Percentiles rank a stretch among this genome's conserved stretches.
phyloP scores from a whole-genome alignment of 2,113 vertebrate species.

The Antechinus flavipes region DNA sequence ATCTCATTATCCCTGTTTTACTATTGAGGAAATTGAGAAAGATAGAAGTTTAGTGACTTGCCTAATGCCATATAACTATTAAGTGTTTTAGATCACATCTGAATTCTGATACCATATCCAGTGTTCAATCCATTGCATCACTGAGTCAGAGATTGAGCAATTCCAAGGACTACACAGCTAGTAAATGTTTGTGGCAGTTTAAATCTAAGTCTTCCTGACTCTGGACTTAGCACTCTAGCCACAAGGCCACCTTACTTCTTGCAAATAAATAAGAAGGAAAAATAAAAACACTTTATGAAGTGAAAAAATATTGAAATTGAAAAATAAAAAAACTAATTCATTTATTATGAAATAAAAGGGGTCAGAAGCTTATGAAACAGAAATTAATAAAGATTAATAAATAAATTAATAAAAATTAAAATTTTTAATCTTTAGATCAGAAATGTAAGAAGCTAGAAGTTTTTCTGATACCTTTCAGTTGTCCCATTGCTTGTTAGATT shows the following conservation, averaged over 20 bases:
- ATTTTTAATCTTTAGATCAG: background rate
- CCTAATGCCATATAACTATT: background rate
- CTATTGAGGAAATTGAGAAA: background rate
- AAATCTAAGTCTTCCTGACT: background rate
- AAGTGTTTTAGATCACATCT: background rate
- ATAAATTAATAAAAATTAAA: too few relatives aligned
- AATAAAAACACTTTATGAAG: background rate
- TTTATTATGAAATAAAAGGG: background rate
- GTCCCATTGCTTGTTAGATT: background rate
- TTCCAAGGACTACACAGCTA: background rate
- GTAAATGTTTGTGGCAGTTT: background rate
- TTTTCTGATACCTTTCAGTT: background rate
- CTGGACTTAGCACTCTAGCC: background rate
- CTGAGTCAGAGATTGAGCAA: background rate
- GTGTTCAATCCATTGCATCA: background rate
- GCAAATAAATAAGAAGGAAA: background rate
- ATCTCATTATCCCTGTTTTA: background rate
- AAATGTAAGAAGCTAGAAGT: background rate
- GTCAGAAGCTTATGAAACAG: background rate
- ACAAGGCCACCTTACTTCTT: background rate
- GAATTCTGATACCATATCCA: background rate
- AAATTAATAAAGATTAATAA: too few relatives aligned
- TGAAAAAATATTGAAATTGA: background rate
- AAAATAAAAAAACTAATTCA: background rate
- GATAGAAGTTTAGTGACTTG: background rate